Percentiles rank a stretch among this genome's conserved stretches.
These are phyloP conservation scores for Sciaenops ocellatus DNA, from an alignment of 2,797 vertebrate genomes.

Conservation along the genomic window DNA sequence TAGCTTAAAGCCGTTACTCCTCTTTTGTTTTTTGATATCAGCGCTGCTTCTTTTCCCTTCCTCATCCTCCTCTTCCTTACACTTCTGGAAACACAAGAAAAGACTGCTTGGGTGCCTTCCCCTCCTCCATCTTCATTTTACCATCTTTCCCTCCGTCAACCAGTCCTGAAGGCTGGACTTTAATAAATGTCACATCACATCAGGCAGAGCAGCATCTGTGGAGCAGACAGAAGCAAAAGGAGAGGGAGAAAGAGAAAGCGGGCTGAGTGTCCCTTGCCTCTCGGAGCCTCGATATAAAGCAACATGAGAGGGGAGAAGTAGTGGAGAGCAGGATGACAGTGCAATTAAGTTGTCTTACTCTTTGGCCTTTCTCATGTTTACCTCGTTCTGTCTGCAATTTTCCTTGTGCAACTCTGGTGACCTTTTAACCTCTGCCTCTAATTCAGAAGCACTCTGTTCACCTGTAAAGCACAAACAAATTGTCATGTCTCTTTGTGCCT, in stretches of 20 bases:
- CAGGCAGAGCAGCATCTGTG: slow-evolving; percentile 45
- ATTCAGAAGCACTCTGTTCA: slow-evolving; percentile 10
- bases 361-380: slow-evolving; percentile 27
- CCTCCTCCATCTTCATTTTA: not conserved
- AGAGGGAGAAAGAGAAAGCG: slow-evolving; percentile 26
- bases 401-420: not conserved
- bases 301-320: slow-evolving; percentile 20
- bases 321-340: slow-evolving; percentile 30
- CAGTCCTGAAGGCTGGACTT: slow-evolving; percentile 59
- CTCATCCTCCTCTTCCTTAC: slow-evolving; percentile 4
- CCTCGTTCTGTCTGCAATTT: not conserved
- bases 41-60: not conserved
- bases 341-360: slow-evolving; percentile 41
- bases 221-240: slow-evolving; percentile 49
- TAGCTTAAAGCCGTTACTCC: not conserved
- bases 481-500: not conserved
- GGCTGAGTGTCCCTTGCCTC: slow-evolving; percentile 15
- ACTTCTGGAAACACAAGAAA: slow-evolving; percentile 2
- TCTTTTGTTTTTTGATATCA: not conserved
- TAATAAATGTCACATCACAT: slow-evolving; percentile 74
- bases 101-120: slow-evolving; percentile 12
- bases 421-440: slow-evolving; percentile 24
- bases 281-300: slow-evolving; percentile 24
- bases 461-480: slow-evolving; percentile 38
- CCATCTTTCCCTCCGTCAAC: slow-evolving; percentile 43